These are phyloP conservation scores for Pseudopodoces humilis DNA, from an alignment of 2,113 vertebrate genomes.

Conservation along the genomic window DNA sequence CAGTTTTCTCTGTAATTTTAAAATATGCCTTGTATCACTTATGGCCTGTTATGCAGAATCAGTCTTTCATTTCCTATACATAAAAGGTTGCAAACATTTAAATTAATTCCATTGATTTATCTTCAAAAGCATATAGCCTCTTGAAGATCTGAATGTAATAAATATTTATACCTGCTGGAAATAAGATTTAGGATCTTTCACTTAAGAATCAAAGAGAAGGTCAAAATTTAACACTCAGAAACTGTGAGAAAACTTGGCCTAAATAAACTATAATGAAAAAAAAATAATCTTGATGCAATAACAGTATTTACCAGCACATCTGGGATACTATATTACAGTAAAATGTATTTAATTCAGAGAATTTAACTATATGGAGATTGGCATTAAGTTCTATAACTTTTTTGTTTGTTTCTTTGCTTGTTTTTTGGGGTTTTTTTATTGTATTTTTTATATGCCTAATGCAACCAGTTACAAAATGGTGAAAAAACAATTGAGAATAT, in stretches of 20 bases:
- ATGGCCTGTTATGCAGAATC: background rate
- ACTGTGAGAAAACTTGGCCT: background rate
- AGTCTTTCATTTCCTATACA: background rate
- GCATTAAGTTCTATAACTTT: background rate
- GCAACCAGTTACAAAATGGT: background rate
- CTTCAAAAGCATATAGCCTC: background rate
- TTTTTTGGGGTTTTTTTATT: background rate
- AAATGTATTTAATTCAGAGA: background rate
- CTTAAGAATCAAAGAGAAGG: background rate
- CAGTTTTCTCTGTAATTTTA: background rate
- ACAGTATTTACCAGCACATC: background rate
- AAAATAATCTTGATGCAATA: background rate
- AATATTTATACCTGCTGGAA: background rate
- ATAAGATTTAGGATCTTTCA: background rate
- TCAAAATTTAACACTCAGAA: background rate
- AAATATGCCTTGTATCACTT: background rate
- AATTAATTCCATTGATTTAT: background rate
- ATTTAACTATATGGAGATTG: background rate
- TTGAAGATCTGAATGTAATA: background rate
- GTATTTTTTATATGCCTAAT: background rate
- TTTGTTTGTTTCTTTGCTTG: too few species aligned
- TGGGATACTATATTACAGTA: background rate
- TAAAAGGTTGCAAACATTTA: background rate
- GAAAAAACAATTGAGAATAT: background rate
- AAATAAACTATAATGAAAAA: background rate